Conservation (phyloP, 2,888 invertebrate genomes). For the Rhopalosiphum nymphaeae region DNA sequence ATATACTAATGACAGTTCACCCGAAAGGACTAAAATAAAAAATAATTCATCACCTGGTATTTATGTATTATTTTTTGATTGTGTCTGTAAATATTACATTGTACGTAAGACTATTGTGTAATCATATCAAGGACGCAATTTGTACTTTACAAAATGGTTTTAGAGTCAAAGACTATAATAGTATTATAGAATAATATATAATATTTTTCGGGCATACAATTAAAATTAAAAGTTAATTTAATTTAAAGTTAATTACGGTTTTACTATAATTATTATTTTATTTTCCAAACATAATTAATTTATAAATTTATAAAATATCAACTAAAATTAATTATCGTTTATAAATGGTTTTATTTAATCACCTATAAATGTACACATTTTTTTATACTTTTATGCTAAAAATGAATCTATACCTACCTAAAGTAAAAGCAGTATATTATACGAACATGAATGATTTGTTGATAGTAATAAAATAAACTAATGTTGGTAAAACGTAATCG, state of each 20-base stretch:
- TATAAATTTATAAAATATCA: too few species aligned
- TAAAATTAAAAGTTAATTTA: neutral
- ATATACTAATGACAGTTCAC: slow-evolving; percentile 28
- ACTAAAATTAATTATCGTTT: neutral
- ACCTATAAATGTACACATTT: neutral
- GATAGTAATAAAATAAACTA: neutral
- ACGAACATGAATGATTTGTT: neutral
- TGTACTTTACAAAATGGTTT: neutral
- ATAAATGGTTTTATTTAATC: too few species aligned
- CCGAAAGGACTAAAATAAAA: neutral
- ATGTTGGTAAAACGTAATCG: neutral
- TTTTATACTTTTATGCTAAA: neutral
- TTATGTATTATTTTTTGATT: neutral
- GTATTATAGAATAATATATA: neutral
- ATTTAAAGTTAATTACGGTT: neutral
- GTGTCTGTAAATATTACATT: neutral
- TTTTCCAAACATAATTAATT: neutral
- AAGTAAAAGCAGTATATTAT: neutral
- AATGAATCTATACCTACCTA: neutral
- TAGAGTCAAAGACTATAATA: neutral
- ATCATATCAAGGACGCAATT: neutral
- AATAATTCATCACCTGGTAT: neutral
- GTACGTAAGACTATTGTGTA: neutral
- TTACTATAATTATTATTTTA: neutral
- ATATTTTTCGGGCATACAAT: neutral